Percentiles rank a stretch among this genome's conserved stretches.
Evolutionary conservation across 2,888 invertebrate species (phyloP).

Genomic region (Muscina levida): DNA sequence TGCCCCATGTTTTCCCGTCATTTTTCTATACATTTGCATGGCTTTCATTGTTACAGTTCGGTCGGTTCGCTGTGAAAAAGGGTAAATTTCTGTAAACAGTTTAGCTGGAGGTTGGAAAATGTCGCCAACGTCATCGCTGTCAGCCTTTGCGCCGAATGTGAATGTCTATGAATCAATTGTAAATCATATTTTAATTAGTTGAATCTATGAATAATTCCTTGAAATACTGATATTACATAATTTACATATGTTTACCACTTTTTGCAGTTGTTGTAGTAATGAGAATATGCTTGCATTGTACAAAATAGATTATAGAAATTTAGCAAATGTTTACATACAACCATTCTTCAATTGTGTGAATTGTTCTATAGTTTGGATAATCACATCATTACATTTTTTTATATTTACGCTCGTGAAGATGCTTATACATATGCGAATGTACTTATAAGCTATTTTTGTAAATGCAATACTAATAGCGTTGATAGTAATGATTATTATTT

Average conservation of each 20-base stretch:
- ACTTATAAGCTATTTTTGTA: no score
- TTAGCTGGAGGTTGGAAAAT: not conserved
- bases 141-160: constrained; percentile 47
- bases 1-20: constrained; percentile 4
- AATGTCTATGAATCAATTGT: constrained; percentile 62
- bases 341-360: no score
- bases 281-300: not conserved
- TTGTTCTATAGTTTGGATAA: no score
- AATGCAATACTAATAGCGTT: no score
- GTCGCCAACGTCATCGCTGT: not conserved
- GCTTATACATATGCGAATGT: no score
- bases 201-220: constrained; percentile 64
- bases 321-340: no score
- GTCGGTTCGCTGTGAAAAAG: constrained; percentile 1
- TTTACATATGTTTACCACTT: no score
- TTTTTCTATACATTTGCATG: constrained; percentile 43
- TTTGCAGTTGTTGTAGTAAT: not conserved
- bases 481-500: no score
- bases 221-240: constrained; percentile 59
- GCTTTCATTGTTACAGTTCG: constrained; percentile 54
- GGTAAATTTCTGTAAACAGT: not conserved
- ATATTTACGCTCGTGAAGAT: no score
- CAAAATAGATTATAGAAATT: constrained; percentile 51
- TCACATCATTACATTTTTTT: no score
- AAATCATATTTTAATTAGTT: constrained; percentile 66